Percentiles rank a stretch among this genome's conserved stretches.
These are phyloP conservation scores for Epinephelus cyanopodus DNA, from an alignment of 2,113 vertebrate genomes.

Conservation along the genomic window DNA sequence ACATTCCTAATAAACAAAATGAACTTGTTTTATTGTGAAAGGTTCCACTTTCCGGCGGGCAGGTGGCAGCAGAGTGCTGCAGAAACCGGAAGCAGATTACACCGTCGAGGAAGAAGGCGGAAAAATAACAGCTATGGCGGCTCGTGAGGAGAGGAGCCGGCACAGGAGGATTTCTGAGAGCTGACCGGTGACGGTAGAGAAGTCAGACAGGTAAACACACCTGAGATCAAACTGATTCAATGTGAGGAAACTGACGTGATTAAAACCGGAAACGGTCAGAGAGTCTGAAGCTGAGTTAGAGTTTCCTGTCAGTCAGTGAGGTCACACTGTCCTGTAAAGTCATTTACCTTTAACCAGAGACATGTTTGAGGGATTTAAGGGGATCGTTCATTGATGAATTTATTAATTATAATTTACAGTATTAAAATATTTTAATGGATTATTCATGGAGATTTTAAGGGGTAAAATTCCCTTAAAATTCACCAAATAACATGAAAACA, in stretches of 20 bases:
- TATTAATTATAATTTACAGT: not conserved
- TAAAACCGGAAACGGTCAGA: not conserved
- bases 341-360: too few species aligned
- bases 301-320: not conserved
- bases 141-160: not conserved
- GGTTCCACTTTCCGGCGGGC: not conserved
- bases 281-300: not conserved
- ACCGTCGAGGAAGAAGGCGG: constrained; percentile 30
- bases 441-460: not conserved
- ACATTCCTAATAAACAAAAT: not conserved
- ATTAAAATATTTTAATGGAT: not conserved
- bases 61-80: not conserved
- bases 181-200: not conserved
- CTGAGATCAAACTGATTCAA: not conserved
- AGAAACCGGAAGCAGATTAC: constrained; percentile 12
- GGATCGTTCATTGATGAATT: not conserved
- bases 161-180: not conserved
- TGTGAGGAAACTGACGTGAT: too few species aligned
- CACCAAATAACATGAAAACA: not conserved
- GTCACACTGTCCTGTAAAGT: not conserved
- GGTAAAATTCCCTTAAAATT: not conserved
- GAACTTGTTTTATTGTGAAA: constrained; percentile 33
- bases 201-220: not conserved
- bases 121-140: constrained; percentile 40
- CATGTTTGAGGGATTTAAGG: not conserved